Evolutionary conservation across 2,888 invertebrate species (phyloP), one percentile per base, ranked within the genome.

Genomic region (Matsumyia berberina): DNA sequence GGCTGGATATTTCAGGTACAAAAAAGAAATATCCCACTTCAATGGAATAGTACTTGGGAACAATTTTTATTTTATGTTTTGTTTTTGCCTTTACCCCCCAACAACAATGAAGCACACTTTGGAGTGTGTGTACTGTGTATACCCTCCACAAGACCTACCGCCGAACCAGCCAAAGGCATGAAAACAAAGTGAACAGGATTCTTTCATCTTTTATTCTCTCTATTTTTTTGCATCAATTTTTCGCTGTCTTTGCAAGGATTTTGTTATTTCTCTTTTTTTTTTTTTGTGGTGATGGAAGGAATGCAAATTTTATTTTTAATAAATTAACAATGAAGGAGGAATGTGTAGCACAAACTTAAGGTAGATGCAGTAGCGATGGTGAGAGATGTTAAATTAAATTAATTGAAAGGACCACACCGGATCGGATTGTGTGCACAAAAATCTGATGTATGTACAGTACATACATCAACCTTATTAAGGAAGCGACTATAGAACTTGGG

Each of bases 101-200:
- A 24, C 24, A 24, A 24, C 24, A 62, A 62, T 33, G 44, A 33
- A 46, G 17, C 33, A 31, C 31, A 33, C 35, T 62, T 44, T 17
- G 4, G 17, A 46, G 15, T 15, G n/a, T 39, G 51, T 39, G 12
- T 35, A n/a, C n/a, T 9, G 19, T n/a, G 5, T 35, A 6, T 11
- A 33, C 5, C 11, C 37, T 64, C 2, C 29, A 55, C 0, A 35
- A 19, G 29, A 57, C 31, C 12, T 19, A 44, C 29, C 15, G 11
- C 29, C 39, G 31, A 31, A 60, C 33, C 67, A 31, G 19, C 60
- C 19, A 12, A 33, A 69, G 67, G 67, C 33, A 77, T 57, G 8
- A 44, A 67, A 69, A 77, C 67, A 76, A 76, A 66, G 66, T 49
- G 66, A 67, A 51, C 42, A 60, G 42, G 51, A 69, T 42, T 51